A percentile compares a stretch with the other conserved stretches of the same genome.
phyloP scores from a whole-genome alignment of 2,113 vertebrate species.

The Haplochromis vanheusdeni region DNA sequence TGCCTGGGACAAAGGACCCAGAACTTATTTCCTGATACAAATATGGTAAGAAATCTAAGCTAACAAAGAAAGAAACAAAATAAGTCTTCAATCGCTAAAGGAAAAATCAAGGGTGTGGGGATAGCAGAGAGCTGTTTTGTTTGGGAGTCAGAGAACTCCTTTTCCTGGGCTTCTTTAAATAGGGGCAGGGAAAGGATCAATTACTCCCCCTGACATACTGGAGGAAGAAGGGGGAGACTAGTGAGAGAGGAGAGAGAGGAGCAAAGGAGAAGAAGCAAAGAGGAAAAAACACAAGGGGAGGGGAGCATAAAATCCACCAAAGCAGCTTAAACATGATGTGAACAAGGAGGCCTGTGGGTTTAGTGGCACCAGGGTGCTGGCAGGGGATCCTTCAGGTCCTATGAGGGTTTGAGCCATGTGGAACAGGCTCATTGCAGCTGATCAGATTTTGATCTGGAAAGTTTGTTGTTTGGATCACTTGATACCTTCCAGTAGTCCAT shows the following conservation, averaged over 20 bases:
- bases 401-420: neutral
- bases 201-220: neutral
- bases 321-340: neutral
- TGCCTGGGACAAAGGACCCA: neutral
- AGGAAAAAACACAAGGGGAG: neutral
- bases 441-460: neutral
- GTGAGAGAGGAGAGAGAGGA: neutral
- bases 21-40: neutral
- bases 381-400: neutral
- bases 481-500: neutral
- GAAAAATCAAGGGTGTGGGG: neutral
- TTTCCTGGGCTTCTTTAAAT: neutral
- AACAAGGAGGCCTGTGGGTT: neutral
- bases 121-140: neutral
- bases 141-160: neutral
- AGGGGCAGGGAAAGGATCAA: neutral
- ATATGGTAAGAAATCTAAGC: neutral
- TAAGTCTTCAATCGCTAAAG: neutral
- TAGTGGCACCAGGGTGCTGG: neutral
- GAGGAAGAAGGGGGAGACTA: neutral
- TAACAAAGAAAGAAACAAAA: neutral
- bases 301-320: neutral
- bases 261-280: neutral
- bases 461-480: neutral
- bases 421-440: neutral